Base-by-base conservation (phyloP, 2,797 vertebrate genomes). In the Micrastur ruficollis region DNA sequence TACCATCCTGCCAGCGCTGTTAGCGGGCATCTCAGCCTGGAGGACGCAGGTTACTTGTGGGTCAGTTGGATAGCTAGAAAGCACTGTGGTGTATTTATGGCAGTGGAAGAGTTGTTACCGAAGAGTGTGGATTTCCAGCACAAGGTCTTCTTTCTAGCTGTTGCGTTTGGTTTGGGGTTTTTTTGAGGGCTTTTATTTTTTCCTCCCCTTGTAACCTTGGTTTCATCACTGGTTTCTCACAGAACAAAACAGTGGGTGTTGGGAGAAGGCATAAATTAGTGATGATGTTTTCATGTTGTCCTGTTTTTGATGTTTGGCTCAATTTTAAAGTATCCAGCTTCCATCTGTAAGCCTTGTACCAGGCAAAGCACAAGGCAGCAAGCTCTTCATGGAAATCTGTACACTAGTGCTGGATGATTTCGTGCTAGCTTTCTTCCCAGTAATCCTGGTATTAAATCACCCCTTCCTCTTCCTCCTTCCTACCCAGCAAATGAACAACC, bases 241-340 rank as follows among this genome's bases (percentile, higher is more conserved):
- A 91, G 40, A 81, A 40, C 22, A 61, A 76, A 94, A 44, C 15
- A 68, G 61, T 50, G 49, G 40, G 27, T 90, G 42, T 63, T 89
- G 65, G 53, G 47, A 90, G 83, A 40, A 81, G 31, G 59, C 12
- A 42, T 90, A 59, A 90, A 88, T 94, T 88, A 94, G 38, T 75
- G 58, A 75, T 83, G 80, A 44, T 81, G 87, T 81, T 93, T 96
- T 81, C 15, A 9, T 68, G n/a, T 6, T 86, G 72, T 92, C 81
- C 68, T 91, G 9, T 83, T 90, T 97, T 72, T 79, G 36, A 81
- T 70, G 59, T 89, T 88, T 72, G 68, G 46, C 42, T 93, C 82
- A 66, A 62, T 93, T 95, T 90, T 81, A 38, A 88, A 68, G 20
- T 66, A 52, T 47, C 58, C 22, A 27, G n/a, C 14, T 71, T 74